Conservation (phyloP, 2,113 vertebrate genomes). For the Orthonyx spaldingii region DNA sequence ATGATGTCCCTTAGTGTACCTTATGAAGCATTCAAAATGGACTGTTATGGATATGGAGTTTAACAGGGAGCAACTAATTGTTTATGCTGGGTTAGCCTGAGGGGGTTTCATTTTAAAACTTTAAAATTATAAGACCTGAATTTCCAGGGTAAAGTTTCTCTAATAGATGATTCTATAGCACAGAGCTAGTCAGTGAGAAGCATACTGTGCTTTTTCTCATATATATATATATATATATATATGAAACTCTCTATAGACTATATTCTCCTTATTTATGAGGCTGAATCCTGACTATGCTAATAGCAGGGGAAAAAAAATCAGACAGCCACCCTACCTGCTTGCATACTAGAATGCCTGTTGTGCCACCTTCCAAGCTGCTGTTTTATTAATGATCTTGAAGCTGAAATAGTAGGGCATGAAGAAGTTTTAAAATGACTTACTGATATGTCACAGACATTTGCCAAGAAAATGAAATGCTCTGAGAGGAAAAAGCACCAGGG, state of each 20-base stretch:
- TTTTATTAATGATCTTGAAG: slow-evolving; percentile 78
- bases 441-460: slow-evolving; percentile 68
- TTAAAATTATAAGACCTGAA: slow-evolving; percentile 52
- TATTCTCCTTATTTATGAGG: slow-evolving; percentile 62
- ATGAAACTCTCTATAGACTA: slow-evolving; percentile 10
- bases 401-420: slow-evolving; percentile 68
- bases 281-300: slow-evolving; percentile 51
- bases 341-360: slow-evolving; percentile 52
- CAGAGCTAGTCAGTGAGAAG: slow-evolving; percentile 19
- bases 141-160: slow-evolving; percentile 42
- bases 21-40: slow-evolving; percentile 60
- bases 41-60: slow-evolving; percentile 49
- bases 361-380: slow-evolving; percentile 68
- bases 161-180: slow-evolving; percentile 42
- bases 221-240: not conserved
- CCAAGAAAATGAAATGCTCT: slow-evolving; percentile 70
- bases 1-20: slow-evolving; percentile 61
- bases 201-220: slow-evolving; percentile 39
- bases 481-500: slow-evolving; percentile 58
- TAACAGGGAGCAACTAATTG: slow-evolving; percentile 66
- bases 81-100: slow-evolving; percentile 64
- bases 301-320: slow-evolving; percentile 12
- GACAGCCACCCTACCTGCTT: slow-evolving; percentile 52
- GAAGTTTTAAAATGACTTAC: slow-evolving; percentile 70
- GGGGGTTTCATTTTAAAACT: slow-evolving; percentile 61